These are phyloP conservation scores for Danio kyathit DNA, from an alignment of 2,797 vertebrate genomes.

Conservation along the genomic window DNA sequence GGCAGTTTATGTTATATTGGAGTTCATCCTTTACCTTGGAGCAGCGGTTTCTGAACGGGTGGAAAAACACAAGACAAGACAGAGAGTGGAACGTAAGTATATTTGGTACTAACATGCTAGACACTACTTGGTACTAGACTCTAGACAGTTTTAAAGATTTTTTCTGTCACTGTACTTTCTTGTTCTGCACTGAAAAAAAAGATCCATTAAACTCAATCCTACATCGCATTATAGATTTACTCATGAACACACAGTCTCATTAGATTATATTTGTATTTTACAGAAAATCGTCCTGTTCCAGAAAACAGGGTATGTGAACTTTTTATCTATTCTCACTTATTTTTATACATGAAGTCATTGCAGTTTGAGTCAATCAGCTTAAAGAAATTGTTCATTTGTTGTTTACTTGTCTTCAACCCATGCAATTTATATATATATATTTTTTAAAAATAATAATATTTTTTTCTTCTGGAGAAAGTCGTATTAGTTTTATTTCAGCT, in stretches of 20 bases:
- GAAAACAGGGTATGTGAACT: neutral
- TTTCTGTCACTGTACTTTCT: too few species aligned
- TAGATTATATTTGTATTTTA: neutral
- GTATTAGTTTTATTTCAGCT: too few species aligned
- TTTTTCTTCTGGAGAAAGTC: too few species aligned
- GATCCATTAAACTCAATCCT: too few species aligned
- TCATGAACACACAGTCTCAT: neutral
- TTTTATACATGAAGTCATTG: neutral
- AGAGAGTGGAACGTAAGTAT: neutral
- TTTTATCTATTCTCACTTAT: neutral
- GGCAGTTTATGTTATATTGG: conserved; percentile 54
- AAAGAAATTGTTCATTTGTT: too few species aligned
- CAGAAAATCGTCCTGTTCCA: neutral
- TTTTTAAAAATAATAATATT: too few species aligned
- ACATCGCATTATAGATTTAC: too few species aligned
- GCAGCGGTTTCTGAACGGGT: neutral
- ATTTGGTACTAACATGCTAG: neutral
- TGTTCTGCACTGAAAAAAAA: too few species aligned
- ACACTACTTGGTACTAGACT: neutral
- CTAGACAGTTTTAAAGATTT: neutral
- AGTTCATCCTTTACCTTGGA: conserved; percentile 46
- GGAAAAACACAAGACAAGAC: conserved; percentile 10
- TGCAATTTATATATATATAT: too few species aligned
- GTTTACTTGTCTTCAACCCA: too few species aligned
- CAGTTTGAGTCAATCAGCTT: neutral